Percentiles rank a stretch among this genome's conserved stretches.
These are phyloP conservation scores for Anolis apletophallus DNA, from an alignment of 2,797 vertebrate species.

Conservation along the genomic window DNA sequence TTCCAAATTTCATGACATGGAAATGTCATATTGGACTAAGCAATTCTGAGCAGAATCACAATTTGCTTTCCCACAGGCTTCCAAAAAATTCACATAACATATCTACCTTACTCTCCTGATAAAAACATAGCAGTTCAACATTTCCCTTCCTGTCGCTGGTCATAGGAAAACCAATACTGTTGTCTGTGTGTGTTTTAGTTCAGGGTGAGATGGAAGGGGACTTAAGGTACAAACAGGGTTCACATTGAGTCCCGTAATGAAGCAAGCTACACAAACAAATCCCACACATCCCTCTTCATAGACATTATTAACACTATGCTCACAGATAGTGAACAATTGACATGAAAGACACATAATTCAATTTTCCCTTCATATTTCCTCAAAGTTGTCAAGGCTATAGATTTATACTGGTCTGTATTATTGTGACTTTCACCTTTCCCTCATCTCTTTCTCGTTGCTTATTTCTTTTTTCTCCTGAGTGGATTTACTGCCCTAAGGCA, in stretches of 20 bases:
- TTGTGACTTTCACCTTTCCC: neutral
- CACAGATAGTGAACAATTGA: neutral
- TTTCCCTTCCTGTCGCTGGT: neutral
- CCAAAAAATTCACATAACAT: conserved; percentile 5
- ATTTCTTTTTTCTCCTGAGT: neutral
- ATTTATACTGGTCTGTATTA: neutral
- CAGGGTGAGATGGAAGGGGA: neutral
- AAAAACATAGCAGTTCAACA: neutral
- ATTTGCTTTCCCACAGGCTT: conserved; percentile 28
- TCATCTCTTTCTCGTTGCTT: neutral
- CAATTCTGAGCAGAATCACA: conserved; percentile 10
- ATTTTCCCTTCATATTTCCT: neutral
- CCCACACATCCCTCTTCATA: neutral
- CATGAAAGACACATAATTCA: fast-evolving
- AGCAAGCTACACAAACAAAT: neutral
- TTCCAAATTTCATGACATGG: conserved; percentile 28
- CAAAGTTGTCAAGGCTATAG: neutral
- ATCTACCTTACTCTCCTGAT: neutral
- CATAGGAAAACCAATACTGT: neutral
- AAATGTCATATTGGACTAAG: neutral
- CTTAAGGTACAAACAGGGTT: neutral
- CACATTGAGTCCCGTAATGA: neutral
- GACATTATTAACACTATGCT: fast-evolving
- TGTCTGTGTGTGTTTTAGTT: neutral
- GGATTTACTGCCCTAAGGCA: conserved; percentile 32